Evolutionary conservation across 2,113 vertebrate species (phyloP).

Genomic region (Silurus asotus): DNA sequence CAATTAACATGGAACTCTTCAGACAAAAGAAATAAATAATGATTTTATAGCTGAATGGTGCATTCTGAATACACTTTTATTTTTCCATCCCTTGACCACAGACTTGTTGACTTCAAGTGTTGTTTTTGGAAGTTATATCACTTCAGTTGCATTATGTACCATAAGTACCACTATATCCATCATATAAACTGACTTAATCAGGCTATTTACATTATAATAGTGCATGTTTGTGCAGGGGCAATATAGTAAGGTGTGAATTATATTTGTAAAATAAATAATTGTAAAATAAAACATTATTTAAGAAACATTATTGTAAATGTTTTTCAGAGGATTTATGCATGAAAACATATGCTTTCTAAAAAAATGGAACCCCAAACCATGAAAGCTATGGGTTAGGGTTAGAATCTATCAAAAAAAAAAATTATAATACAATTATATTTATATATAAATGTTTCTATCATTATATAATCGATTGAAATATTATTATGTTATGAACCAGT

Average conservation of each 20-base stretch:
- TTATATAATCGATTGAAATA: too few relatives aligned
- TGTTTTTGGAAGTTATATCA: neutral
- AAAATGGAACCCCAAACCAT: neutral
- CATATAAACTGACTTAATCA: neutral
- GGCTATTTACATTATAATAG: neutral
- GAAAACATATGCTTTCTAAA: neutral
- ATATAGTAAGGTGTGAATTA: neutral
- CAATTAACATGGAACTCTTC: neutral
- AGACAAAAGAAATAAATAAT: neutral
- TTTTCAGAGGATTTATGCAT: neutral
- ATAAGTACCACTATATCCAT: too few relatives aligned
- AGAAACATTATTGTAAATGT: neutral
- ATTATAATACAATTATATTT: too few relatives aligned
- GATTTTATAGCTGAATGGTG: neutral
- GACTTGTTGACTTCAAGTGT: neutral
- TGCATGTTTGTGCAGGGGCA: neutral
- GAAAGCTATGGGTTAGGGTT: too few relatives aligned
- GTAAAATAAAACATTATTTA: neutral
- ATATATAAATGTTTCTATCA: too few relatives aligned
- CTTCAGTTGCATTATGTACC: neutral
- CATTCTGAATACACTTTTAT: neutral
- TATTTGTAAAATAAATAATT: too few relatives aligned
- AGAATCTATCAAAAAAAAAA: too few relatives aligned
- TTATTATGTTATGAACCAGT: too few relatives aligned
- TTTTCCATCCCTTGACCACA: neutral